Evolutionary conservation across 2,888 invertebrate species (phyloP).

Genomic region (Parochlus steinenii): DNA sequence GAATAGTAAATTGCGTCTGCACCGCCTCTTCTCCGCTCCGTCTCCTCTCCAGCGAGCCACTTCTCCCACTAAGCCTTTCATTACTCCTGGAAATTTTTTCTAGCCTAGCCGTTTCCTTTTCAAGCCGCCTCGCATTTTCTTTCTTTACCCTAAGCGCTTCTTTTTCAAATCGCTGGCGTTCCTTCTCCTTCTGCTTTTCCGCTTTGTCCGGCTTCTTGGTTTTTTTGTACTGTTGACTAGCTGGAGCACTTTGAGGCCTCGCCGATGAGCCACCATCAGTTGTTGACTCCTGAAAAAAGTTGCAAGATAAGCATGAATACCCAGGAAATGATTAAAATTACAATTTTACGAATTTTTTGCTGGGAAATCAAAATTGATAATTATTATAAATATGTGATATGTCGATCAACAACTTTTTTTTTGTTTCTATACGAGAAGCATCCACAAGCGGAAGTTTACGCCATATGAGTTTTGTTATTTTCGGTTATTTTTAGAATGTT

Average conservation of each 20-base stretch:
- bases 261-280: slow-evolving; percentile 20
- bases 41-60: slow-evolving; percentile 28
- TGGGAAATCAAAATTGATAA: too few relatives aligned
- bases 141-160: slow-evolving; percentile 29
- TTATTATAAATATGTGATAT: too few relatives aligned
- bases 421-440: too few relatives aligned
- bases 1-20: slow-evolving; percentile 30
- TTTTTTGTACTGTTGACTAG: slow-evolving; percentile 14
- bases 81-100: slow-evolving; percentile 30
- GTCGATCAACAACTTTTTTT: too few relatives aligned
- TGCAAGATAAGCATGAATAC: slow-evolving; percentile 13
- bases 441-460: too few relatives aligned
- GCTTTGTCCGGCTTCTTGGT: slow-evolving; percentile 30
- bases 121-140: slow-evolving; percentile 27
- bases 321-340: too few relatives aligned
- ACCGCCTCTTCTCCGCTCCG: slow-evolving; percentile 30
- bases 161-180: slow-evolving; percentile 26
- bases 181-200: slow-evolving; percentile 29
- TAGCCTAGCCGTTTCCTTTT: slow-evolving; percentile 28
- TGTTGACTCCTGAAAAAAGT: slow-evolving; percentile 26
- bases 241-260: slow-evolving; percentile 29
- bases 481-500: too few relatives aligned
- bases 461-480: too few relatives aligned
- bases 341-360: too few relatives aligned
- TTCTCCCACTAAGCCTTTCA: slow-evolving; percentile 26